Conservation (phyloP, 2,113 vertebrate genomes). For the Psephotus haematonotus region DNA sequence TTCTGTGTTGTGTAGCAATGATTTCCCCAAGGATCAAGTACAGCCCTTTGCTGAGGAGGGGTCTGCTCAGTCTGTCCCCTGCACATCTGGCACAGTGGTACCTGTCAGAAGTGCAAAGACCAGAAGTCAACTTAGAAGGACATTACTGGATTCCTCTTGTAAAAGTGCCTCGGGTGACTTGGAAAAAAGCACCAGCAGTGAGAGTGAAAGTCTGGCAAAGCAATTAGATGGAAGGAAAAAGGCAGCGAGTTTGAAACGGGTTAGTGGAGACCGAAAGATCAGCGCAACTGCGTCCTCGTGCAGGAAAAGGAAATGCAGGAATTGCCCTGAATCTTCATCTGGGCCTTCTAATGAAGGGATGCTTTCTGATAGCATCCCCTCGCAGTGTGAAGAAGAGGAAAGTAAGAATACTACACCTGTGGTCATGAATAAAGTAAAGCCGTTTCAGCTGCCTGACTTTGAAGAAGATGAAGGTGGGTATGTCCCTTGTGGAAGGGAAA, state of each 20-base stretch:
- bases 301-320: neutral
- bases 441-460: neutral
- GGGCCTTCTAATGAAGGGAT: accelerated
- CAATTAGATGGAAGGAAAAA: neutral
- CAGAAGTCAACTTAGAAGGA: accelerated
- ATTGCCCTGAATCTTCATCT: neutral
- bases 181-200: neutral
- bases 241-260: accelerated
- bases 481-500: neutral
- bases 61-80: neutral
- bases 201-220: neutral
- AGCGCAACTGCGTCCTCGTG: accelerated
- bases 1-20: accelerated
- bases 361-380: neutral
- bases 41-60: neutral
- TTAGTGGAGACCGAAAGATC: neutral
- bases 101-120: neutral
- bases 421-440: neutral
- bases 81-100: accelerated
- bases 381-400: neutral
- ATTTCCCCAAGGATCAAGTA: accelerated
- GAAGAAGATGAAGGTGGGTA: conserved; percentile 62
- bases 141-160: neutral
- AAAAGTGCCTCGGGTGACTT: neutral
- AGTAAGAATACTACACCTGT: accelerated